phyloP scores from a whole-genome alignment of 2,888 invertebrate genomes.

The Volucella zonaria region DNA sequence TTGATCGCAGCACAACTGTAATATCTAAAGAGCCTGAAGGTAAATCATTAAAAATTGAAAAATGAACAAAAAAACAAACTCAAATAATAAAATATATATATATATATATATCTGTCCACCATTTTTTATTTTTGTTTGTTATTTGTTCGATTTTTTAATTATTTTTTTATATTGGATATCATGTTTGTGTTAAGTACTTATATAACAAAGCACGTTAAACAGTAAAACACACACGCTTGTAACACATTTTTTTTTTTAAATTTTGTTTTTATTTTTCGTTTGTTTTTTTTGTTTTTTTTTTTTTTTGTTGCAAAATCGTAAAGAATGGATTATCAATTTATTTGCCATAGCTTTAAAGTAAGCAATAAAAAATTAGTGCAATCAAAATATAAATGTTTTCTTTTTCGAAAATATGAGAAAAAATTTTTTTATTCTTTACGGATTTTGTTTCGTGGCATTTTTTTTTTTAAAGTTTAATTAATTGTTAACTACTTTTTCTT shows the following conservation, averaged over 20 bases:
- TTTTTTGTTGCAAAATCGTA: constrained; percentile 5
- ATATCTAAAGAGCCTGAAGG: constrained; percentile 96
- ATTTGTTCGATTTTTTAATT: constrained; percentile 52
- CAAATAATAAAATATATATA: constrained; percentile 11
- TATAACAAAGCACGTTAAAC: constrained; percentile 52
- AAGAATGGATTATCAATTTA: not conserved
- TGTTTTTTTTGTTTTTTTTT: no score
- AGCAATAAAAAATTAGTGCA: not conserved
- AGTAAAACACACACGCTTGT: constrained; percentile 45
- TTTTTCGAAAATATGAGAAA: not conserved
- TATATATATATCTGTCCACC: not conserved
- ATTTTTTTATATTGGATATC: constrained; percentile 19
- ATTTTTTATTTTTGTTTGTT: constrained; percentile 38
- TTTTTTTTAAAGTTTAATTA: constrained; percentile 21
- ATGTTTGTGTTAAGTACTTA: constrained; percentile 29
- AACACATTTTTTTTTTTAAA: constrained; percentile 40
- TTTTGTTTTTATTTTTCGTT: constrained; percentile 26
- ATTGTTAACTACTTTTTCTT: constrained; percentile 11
- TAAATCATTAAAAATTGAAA: constrained; percentile 76
- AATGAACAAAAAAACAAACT: constrained; percentile 60
- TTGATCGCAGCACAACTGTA: constrained; percentile 96
- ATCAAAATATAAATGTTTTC: not conserved
- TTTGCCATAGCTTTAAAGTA: not conserved
- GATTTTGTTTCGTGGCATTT: constrained; percentile 6
- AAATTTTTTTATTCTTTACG: constrained; percentile 17